Evolutionary conservation across 1,140 invertebrate species (phyloP), one percentile per base, ranked within the genome.

Genomic region (Cydia splendana): DNA sequence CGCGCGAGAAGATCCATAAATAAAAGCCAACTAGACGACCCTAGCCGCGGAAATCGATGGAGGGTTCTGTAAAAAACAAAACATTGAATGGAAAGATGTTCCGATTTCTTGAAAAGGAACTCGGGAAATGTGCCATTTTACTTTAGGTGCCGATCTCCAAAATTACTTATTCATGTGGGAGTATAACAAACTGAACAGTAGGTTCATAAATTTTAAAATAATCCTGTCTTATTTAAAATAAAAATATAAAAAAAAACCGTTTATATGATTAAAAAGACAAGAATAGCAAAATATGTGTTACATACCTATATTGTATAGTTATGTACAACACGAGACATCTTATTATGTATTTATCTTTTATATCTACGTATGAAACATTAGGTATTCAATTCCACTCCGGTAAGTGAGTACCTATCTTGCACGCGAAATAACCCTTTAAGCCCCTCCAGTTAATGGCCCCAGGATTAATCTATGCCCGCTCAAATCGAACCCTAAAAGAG

Each of bases 1-100:
- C 88, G 88, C 87, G 85, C 82, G 81, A 84, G 84, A 89, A 86
- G 84, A 87, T 90, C 86, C 86, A 91, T 90, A 91, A 92, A 91
- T 89, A 91, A 88, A 82, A 84, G 81, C 78, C 81, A 86, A 87
- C 86, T 86, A 87, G 79, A 76, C 83, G 81, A 89, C 83, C 86
- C 84, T 83, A 78, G 78, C 80, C 85, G 79, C 78, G 80, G 85
- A 86, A 87, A 91, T 42, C 67, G 67, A 42, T 42, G 6, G 67
- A 71, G 67, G 67, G 67, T 71, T 71, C 67, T 18, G 67, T 67
- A 67, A 34, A n/a, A 67, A 67, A 67, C 65, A 38, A 62, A 62
- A 10, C 20, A 24, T 62, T 62, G 2, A 12, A 45, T 45, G 42
- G 10, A 45, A 20, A 62, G 6, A 62, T 12, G 57, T 62, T 18